These are phyloP conservation scores for Neoniphon sammara DNA, from an alignment of 2,797 vertebrate species.

Conservation along the genomic window DNA sequence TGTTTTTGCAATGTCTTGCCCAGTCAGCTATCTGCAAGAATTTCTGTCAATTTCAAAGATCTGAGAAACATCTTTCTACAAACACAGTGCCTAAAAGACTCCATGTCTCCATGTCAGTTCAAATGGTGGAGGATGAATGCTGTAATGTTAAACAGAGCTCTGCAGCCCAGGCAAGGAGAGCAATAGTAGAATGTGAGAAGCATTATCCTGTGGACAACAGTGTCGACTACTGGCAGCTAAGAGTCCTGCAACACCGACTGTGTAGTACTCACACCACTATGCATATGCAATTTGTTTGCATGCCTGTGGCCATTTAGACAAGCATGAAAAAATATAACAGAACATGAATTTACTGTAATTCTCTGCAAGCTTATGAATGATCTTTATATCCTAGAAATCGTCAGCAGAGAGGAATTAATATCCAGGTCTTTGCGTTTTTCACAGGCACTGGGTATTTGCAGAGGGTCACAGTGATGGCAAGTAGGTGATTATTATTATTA, in stretches of 20 bases:
- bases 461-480: background rate
- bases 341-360: background rate
- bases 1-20: conserved; percentile 1
- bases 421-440: background rate
- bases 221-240: conserved; percentile 34
- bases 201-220: conserved; percentile 30
- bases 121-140: background rate
- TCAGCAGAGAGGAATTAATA: background rate
- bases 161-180: background rate
- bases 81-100: background rate
- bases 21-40: conserved; percentile 5
- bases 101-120: background rate
- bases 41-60: conserved; percentile 12
- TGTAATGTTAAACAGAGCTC: background rate
- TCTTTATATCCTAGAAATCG: background rate
- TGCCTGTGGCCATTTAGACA: background rate
- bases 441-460: background rate
- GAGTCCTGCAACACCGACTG: conserved; percentile 44
- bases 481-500: too few relatives aligned
- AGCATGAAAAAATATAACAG: background rate
- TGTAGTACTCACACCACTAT: conserved; percentile 34
- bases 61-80: background rate
- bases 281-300: conserved; percentile 50
- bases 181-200: background rate
- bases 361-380: background rate